A percentile compares a stretch with the other conserved stretches of the same genome.
Evolutionary conservation across 2,113 vertebrate species (phyloP).

Genomic region (Tretioscincus oriximinensis): DNA sequence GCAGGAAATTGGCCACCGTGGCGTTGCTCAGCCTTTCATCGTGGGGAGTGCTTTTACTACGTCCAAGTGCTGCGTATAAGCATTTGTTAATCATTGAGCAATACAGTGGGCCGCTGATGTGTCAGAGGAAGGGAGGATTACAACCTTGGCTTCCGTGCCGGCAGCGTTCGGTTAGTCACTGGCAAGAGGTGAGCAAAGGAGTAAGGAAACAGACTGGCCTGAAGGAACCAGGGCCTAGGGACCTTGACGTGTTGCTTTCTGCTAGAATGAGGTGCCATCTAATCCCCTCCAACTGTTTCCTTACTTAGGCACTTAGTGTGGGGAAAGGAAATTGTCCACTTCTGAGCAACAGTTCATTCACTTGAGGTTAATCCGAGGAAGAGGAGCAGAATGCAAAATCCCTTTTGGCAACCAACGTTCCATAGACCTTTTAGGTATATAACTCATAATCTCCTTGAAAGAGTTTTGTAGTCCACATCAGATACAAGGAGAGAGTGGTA

Average conservation of each 20-base stretch:
- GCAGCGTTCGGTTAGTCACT: background rate
- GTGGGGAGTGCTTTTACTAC: background rate
- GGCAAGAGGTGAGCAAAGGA: background rate
- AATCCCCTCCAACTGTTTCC: background rate
- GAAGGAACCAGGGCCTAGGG: too few species aligned
- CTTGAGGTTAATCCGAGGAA: background rate
- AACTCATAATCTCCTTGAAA: too few species aligned
- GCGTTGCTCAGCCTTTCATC: conserved; percentile 11
- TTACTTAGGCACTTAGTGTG: background rate
- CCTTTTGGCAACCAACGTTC: too few species aligned
- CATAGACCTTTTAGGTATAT: too few species aligned
- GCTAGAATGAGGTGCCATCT: background rate
- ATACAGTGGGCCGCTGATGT: background rate
- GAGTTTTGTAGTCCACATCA: too few species aligned
- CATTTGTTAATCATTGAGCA: conserved; percentile 6
- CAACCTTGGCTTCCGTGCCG: too few species aligned
- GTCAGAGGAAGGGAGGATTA: background rate
- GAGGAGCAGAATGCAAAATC: background rate
- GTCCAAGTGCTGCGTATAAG: background rate
- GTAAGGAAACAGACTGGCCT: background rate
- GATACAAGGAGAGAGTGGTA: too few species aligned
- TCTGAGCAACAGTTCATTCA: background rate
- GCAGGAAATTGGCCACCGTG: background rate
- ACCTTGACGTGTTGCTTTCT: background rate
- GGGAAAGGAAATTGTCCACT: background rate